Percentiles rank a stretch among this genome's conserved stretches.
Evolutionary conservation across 2,888 invertebrate genomes (phyloP).

Genomic region (Eumerus sabulonum): DNA sequence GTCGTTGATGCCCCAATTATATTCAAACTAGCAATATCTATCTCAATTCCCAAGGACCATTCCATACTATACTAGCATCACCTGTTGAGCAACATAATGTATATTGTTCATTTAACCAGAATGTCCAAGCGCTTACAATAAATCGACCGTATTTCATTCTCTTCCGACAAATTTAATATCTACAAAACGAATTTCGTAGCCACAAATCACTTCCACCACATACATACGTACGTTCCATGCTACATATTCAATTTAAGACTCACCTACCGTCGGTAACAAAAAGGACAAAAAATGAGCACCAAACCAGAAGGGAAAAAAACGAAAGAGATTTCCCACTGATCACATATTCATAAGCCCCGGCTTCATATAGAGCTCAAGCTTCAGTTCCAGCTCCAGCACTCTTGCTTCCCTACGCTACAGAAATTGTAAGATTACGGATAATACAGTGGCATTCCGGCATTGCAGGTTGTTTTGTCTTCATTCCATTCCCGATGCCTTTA

Average conservation of each 20-base stretch:
- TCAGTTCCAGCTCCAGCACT: not conserved
- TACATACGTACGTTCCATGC: constrained; percentile 18
- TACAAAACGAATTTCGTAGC: constrained; percentile 18
- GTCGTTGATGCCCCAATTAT: too few species aligned
- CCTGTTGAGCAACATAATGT: too few species aligned
- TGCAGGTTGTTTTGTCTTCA: not conserved
- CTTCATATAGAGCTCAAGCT: not conserved
- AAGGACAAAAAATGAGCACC: too few species aligned
- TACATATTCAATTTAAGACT: constrained; percentile 58
- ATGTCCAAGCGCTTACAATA: too few species aligned
- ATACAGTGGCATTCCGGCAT: constrained; percentile 31
- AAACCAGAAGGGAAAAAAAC: too few species aligned
- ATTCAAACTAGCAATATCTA: too few species aligned
- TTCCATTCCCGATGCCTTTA: constrained; percentile 21
- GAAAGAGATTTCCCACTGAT: constrained; percentile 42
- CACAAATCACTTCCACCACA: constrained; percentile 54
- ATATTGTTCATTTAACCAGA: too few species aligned
- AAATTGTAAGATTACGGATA: constrained; percentile 48
- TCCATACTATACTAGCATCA: too few species aligned
- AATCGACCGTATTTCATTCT: too few species aligned
- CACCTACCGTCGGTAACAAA: constrained; percentile 15
- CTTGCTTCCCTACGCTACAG: constrained; percentile 14
- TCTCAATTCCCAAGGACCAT: too few species aligned
- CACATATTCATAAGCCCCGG: constrained; percentile 62
- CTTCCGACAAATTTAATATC: not conserved